Evolutionary conservation across 2,888 invertebrate species (phyloP).

Genomic region (Tiliacea aurago): DNA sequence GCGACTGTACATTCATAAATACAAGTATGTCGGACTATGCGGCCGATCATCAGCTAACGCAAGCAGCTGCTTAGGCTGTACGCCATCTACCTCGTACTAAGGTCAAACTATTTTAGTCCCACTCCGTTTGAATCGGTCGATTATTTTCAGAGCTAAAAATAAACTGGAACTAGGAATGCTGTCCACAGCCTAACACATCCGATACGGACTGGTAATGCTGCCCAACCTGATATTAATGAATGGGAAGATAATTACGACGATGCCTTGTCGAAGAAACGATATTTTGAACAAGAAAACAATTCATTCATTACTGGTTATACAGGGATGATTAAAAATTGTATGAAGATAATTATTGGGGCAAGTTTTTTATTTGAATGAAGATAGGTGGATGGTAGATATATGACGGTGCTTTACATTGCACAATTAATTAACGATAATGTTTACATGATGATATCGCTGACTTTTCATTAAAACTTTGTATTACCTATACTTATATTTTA

Average conservation of each 20-base stretch:
- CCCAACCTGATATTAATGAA: conserved; percentile 43
- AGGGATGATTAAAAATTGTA: not conserved
- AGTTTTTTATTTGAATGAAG: conserved; percentile 16
- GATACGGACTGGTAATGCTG: conserved; percentile 21
- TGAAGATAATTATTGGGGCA: conserved; percentile 14
- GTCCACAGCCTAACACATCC: conserved; percentile 30
- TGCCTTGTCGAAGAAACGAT: not conserved
- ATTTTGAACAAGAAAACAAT: conserved; percentile 4
- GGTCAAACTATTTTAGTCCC: conserved; percentile 49
- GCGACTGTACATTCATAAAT: too few species aligned
- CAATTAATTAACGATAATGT: not conserved
- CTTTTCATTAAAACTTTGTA: not conserved
- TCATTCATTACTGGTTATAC: conserved; percentile 15
- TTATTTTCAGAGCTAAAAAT: conserved; percentile 53
- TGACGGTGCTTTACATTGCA: not conserved
- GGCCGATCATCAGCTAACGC: not conserved
- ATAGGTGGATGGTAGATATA: too few species aligned
- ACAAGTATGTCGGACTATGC: not conserved
- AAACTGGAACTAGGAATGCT: conserved; percentile 45
- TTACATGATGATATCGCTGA: too few species aligned
- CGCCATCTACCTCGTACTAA: conserved; percentile 1
- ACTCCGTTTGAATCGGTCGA: conserved; percentile 47
- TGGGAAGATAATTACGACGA: conserved; percentile 26
- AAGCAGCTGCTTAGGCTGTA: conserved; percentile 11
- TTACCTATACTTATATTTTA: not conserved